phyloP scores from a whole-genome alignment of 2,888 invertebrate genomes.

The Sesamia inferens region DNA sequence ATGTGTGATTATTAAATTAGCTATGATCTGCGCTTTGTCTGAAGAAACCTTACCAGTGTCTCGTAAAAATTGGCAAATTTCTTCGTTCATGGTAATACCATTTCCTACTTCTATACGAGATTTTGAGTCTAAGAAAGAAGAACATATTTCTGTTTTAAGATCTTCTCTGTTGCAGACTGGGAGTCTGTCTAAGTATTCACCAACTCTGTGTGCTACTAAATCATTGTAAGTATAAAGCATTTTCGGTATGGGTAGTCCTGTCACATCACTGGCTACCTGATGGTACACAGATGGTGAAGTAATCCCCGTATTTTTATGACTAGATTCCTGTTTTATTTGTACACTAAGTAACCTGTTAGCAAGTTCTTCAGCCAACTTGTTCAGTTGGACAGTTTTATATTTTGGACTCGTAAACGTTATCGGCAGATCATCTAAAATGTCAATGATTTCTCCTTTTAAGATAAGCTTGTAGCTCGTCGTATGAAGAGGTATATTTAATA shows the following conservation, averaged over 20 bases:
- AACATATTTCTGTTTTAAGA: slow-evolving; percentile 48
- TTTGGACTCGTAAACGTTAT: slow-evolving; percentile 18
- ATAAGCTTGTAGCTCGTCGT: slow-evolving; percentile 61
- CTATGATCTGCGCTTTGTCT: slow-evolving; percentile 28
- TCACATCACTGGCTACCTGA: slow-evolving; percentile 17
- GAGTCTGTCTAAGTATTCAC: slow-evolving; percentile 43
- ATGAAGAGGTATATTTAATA: slow-evolving; percentile 42
- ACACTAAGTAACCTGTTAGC: slow-evolving; percentile 58
- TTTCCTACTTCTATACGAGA: slow-evolving; percentile 15
- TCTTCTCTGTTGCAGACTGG: slow-evolving; percentile 34
- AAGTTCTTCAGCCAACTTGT: slow-evolving; percentile 66
- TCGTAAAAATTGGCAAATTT: slow-evolving; percentile 31
- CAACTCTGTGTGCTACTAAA: slow-evolving; percentile 29
- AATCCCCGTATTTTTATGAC: background rate
- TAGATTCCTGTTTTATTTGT: slow-evolving; percentile 45
- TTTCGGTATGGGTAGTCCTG: slow-evolving; percentile 24
- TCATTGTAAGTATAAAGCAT: slow-evolving; percentile 13
- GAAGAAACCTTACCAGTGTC: slow-evolving; percentile 35
- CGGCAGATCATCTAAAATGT: slow-evolving; percentile 63
- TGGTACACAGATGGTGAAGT: background rate
- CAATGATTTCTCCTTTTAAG: slow-evolving; percentile 68
- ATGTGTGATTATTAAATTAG: slow-evolving; percentile 47
- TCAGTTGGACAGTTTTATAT: slow-evolving; percentile 51
- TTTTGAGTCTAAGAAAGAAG: slow-evolving; percentile 49
- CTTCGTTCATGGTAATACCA: slow-evolving; percentile 26